phyloP scores from a whole-genome alignment of 1,140 invertebrate species.

The Sycophaga agraensis region DNA sequence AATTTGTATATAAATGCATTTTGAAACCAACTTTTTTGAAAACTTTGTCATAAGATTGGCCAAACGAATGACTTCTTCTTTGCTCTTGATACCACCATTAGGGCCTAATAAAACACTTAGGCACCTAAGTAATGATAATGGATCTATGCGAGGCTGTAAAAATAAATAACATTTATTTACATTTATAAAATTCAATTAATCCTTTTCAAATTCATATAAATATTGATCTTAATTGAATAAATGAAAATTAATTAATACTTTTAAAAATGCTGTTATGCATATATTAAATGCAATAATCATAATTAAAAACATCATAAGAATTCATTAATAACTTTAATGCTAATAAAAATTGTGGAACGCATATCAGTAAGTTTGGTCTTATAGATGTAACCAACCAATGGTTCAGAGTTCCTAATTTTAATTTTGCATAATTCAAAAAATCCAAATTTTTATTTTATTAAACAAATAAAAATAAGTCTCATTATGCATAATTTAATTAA shows the following conservation, averaged over 20 bases:
- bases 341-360: constrained; percentile 28
- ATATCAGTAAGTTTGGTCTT: constrained; percentile 36
- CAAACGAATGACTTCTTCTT: constrained; percentile 79
- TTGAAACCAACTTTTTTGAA: constrained; percentile 92
- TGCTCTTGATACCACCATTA: constrained; percentile 83
- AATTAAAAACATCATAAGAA: too few species aligned
- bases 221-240: too few species aligned
- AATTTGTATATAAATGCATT: constrained; percentile 94
- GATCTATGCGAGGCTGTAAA: constrained; percentile 88
- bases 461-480: constrained; percentile 20
- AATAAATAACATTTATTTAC: too few species aligned
- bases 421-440: constrained; percentile 23
- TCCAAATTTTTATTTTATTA: constrained; percentile 11
- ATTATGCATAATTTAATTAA: constrained; percentile 22
- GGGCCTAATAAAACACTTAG: constrained; percentile 79
- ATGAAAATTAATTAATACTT: too few species aligned
- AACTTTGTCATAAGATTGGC: constrained; percentile 93
- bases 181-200: too few species aligned
- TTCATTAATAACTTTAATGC: too few species aligned
- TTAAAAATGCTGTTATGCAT: too few species aligned
- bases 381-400: constrained; percentile 38
- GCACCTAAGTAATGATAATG: constrained; percentile 81
- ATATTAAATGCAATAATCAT: too few species aligned
- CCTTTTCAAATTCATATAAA: too few species aligned
- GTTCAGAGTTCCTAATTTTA: constrained; percentile 36